Conservation (phyloP, 2,797 vertebrate species). For the Melanotaenia parkinsoni region DNA sequence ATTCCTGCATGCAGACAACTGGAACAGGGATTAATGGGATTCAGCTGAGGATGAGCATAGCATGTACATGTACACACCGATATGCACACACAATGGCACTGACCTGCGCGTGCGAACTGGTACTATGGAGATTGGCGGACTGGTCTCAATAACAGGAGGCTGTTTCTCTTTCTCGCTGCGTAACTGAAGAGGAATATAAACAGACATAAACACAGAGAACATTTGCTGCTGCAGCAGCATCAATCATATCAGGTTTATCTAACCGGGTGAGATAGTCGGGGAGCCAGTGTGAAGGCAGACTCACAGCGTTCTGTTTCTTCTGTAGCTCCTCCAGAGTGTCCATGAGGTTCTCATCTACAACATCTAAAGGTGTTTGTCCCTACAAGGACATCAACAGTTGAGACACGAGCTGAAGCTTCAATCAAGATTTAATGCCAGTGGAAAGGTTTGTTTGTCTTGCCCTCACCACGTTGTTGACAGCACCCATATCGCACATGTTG, state of each 20-base stretch:
- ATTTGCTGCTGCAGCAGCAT: slow-evolving; percentile 51
- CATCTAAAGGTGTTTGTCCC: slow-evolving; percentile 88
- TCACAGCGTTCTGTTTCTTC: slow-evolving; percentile 87
- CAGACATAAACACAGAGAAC: slow-evolving; percentile 72
- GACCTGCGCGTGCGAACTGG: slow-evolving; percentile 84
- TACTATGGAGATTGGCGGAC: slow-evolving; percentile 78
- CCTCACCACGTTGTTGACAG: slow-evolving; percentile 87
- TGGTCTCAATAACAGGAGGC: slow-evolving; percentile 84
- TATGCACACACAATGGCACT: slow-evolving; percentile 59
- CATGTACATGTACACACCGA: slow-evolving; percentile 42
- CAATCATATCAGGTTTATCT: slow-evolving; percentile 70
- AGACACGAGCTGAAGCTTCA: neutral
- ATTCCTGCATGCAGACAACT: slow-evolving; percentile 66
- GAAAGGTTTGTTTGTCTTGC: neutral
- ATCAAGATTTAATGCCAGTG: neutral
- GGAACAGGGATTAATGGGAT: slow-evolving; percentile 57
- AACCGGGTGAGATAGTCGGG: slow-evolving; percentile 38
- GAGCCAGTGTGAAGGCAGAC: slow-evolving; percentile 45
- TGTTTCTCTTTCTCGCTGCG: slow-evolving; percentile 85
- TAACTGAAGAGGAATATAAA: slow-evolving; percentile 81
- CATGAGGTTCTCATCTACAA: slow-evolving; percentile 85
- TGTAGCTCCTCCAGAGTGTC: slow-evolving; percentile 86
- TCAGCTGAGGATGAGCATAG: slow-evolving; percentile 52
- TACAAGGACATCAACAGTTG: slow-evolving; percentile 65
- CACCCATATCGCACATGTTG: slow-evolving; percentile 86